Conservation (phyloP, 2,888 invertebrate genomes). For the Chironomus tentans region DNA sequence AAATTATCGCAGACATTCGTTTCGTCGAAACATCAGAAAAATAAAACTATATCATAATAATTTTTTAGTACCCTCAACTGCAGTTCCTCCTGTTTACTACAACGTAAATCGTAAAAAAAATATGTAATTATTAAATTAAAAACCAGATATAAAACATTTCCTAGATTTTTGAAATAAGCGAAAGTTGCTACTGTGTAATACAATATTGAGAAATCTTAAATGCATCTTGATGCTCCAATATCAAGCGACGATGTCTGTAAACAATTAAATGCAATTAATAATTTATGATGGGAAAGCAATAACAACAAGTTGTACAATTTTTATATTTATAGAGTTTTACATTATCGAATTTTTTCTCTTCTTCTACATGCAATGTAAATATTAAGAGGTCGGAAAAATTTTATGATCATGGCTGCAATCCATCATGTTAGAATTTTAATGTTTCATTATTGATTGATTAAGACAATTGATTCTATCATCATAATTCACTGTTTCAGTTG, state of each 20-base stretch:
- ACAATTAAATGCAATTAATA: not conserved
- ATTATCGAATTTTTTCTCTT: no score
- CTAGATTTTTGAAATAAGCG: not conserved
- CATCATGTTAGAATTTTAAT: not conserved
- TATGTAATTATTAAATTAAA: not conserved
- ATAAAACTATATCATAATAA: not conserved
- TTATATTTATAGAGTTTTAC: no score
- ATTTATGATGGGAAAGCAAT: not conserved
- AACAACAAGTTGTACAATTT: no score
- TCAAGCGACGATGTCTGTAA: not conserved
- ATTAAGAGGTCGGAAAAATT: not conserved
- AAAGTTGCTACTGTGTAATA: not conserved
- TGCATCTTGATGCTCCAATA: not conserved
- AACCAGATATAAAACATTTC: not conserved
- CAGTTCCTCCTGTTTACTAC: not conserved
- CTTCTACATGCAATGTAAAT: no score
- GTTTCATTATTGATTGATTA: no score
- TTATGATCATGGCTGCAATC: not conserved
- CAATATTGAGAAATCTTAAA: no score
- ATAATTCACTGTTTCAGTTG: no score
- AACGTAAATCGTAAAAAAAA: not conserved
- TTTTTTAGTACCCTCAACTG: not conserved
- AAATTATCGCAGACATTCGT: no score
- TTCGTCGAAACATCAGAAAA: no score
- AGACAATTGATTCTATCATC: no score